A percentile compares a stretch with the other conserved stretches of the same genome.
Evolutionary conservation across 2,797 vertebrate genomes (phyloP).

Genomic region (Lacerta viridis): DNA sequence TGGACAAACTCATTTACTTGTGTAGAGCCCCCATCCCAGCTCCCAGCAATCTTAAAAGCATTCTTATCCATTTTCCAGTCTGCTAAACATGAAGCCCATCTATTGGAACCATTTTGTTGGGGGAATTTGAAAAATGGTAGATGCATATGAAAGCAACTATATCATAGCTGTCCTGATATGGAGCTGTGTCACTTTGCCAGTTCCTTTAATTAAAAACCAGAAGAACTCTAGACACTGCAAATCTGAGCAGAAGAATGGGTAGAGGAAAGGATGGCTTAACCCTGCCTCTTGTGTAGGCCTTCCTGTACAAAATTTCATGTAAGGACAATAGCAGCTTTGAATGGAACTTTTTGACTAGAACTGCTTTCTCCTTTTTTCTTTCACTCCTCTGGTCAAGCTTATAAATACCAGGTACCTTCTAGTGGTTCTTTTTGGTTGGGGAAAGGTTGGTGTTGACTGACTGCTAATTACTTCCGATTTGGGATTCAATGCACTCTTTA

Average conservation of each 20-base stretch:
- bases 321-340: neutral
- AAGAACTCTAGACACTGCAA: neutral
- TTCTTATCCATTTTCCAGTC: neutral
- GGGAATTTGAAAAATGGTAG: neutral
- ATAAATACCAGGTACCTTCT: neutral
- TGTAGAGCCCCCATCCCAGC: neutral
- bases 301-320: neutral
- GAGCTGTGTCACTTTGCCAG: neutral
- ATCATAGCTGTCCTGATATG: neutral
- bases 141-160: neutral
- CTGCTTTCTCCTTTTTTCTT: neutral
- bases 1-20: no score
- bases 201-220: neutral
- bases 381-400: neutral
- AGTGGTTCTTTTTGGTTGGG: neutral
- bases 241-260: neutral
- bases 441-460: neutral
- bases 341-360: neutral
- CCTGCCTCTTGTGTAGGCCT: neutral
- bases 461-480: neutral
- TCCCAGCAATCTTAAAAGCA: fast-evolving
- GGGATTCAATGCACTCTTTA: neutral
- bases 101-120: neutral
- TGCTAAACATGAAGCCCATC: neutral
- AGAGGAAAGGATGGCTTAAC: neutral